phyloP scores from a whole-genome alignment of 1,140 invertebrate species.

The Orchestia grillus region DNA sequence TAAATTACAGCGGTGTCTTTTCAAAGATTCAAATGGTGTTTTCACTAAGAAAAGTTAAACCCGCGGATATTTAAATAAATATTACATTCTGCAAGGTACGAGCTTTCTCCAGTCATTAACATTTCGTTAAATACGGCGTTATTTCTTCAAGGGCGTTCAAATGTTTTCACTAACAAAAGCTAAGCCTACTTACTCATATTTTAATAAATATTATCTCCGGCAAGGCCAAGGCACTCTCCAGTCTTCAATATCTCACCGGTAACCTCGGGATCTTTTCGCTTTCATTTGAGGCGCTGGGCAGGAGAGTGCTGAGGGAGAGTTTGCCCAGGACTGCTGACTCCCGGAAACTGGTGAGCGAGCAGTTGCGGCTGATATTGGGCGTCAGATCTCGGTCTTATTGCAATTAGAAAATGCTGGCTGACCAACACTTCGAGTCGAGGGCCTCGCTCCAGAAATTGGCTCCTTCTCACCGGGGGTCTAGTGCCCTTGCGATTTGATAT shows the following conservation, averaged over 20 bases:
- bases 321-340: neutral
- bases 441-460: neutral
- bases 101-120: no score
- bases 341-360: neutral
- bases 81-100: no score
- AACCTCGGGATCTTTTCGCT: neutral
- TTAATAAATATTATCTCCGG: no score
- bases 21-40: no score
- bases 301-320: neutral
- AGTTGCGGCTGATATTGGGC: neutral
- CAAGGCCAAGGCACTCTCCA: no score
- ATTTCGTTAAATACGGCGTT: no score
- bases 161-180: no score
- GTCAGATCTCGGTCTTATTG: neutral
- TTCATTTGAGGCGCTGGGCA: neutral
- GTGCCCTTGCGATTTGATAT: neutral
- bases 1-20: no score
- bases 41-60: no score
- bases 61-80: no score
- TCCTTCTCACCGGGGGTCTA: neutral
- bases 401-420: neutral
- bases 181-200: no score
- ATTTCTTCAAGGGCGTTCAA: no score
- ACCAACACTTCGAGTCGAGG: neutral
- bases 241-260: neutral